Conservation (phyloP, 2,113 vertebrate genomes). For the Zosterops pallidus region DNA sequence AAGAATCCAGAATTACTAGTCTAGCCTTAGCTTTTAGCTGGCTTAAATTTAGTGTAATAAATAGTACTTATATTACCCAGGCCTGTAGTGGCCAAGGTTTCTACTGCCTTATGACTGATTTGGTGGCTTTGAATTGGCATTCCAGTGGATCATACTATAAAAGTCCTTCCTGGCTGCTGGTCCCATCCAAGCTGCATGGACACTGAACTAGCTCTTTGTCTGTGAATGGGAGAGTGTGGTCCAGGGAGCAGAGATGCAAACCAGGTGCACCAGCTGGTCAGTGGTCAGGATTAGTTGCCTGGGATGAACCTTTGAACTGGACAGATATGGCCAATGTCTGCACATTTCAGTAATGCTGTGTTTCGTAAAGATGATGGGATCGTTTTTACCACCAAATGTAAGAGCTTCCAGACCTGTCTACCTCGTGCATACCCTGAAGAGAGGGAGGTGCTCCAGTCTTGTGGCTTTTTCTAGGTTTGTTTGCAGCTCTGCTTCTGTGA, state of each 20-base stretch:
- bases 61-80: neutral
- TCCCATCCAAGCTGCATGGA: rapidly evolving
- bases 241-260: neutral
- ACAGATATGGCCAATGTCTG: neutral
- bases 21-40: neutral
- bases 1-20: neutral
- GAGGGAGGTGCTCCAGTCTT: neutral
- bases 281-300: neutral
- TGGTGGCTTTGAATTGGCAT: neutral
- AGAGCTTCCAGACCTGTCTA: neutral
- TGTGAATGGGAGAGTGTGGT: neutral
- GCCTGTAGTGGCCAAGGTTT: neutral
- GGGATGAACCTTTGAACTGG: neutral
- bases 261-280: neutral
- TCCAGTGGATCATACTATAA: neutral
- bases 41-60: neutral
- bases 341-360: neutral
- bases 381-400: neutral
- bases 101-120: neutral
- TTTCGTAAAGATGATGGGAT: neutral
- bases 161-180: neutral
- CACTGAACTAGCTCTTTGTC: neutral
- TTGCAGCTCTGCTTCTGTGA: neutral
- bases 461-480: neutral
- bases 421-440: neutral